Base-by-base conservation (phyloP, 2,888 invertebrate species). In the Andrena dorsata region DNA sequence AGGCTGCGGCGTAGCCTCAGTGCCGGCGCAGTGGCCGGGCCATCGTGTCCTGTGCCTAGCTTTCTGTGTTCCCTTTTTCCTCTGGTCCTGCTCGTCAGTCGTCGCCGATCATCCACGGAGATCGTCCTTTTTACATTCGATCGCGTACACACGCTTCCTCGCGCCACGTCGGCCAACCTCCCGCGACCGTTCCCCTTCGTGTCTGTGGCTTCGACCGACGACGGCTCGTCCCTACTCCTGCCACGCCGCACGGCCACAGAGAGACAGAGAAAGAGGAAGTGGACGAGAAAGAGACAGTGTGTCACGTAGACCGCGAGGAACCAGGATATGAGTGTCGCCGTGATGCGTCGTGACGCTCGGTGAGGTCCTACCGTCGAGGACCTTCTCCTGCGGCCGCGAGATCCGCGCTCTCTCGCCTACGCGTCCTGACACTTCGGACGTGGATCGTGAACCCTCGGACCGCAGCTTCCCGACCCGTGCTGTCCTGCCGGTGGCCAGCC, bases 21-120 rank as follows among this genome's bases (percentile, higher is more conserved):
- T 93, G 93, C 92, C 93, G 93, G 93, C 93, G 93, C 93, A 93
- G 93, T 93, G 93, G 93, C 93, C 93, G 93, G 93, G 93, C 93
- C 92, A 92, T 92, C 92, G 93, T 92, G 93, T 92, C 92, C 93
- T 92, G 92, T 91, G 92, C 83, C 86, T 83, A 84, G 88, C 77
- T 89, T 81, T 87, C 79, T 51, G 84, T 86, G 88, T 35, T 82
- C 81, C 82, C 73, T 84, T 84, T 77, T 82, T 74, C 76, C 75
- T 86, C 77, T 66, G 80, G 82, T 87, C 89, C 82, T 79, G 72
- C 82, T 72, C 84, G 80, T 75, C 77, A 80, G 86, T 69, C 83
- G 72, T 76, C 85, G 80, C 76, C 74, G 82, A 78, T 79, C 80
- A 60, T 60, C 66, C 66, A 75, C 61, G 49, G 79, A 64, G 63